phyloP scores from a whole-genome alignment of 2,888 invertebrate species.

The Theodoxus fluviatilis region DNA sequence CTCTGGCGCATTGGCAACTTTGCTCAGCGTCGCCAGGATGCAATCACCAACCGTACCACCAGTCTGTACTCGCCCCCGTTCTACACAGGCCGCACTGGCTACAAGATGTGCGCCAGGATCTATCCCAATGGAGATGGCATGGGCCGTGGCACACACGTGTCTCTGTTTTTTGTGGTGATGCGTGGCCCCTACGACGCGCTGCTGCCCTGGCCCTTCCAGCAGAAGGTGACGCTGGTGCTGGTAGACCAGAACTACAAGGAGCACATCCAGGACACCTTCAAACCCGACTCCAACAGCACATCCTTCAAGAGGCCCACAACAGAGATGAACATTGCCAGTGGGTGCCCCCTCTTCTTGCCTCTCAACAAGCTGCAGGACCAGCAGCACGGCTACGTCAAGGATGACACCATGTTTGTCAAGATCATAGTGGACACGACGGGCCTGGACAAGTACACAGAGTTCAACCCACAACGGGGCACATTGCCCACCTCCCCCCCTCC shows the following conservation, averaged over 20 bases:
- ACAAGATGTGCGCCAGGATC: slow-evolving; percentile 59
- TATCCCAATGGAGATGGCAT: slow-evolving; percentile 63
- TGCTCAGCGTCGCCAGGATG: slow-evolving; percentile 46
- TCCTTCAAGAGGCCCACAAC: slow-evolving; percentile 60
- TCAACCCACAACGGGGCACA: slow-evolving; percentile 32
- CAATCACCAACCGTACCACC: slow-evolving; percentile 48
- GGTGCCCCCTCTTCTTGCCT: slow-evolving; percentile 61
- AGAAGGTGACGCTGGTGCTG: slow-evolving; percentile 60
- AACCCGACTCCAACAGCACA: slow-evolving; percentile 60
- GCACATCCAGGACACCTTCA: slow-evolving; percentile 62
- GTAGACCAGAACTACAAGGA: slow-evolving; percentile 58
- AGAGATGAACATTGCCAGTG: slow-evolving; percentile 65
- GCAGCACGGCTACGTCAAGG: slow-evolving; percentile 48
- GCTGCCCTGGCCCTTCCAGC: slow-evolving; percentile 59
- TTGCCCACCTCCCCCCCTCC: too few relatives aligned
- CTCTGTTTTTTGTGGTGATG: slow-evolving; percentile 63
- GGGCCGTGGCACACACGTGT: slow-evolving; percentile 59
- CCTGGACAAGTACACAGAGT: slow-evolving; percentile 35
- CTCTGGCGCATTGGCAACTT: slow-evolving; percentile 61
- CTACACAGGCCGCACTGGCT: slow-evolving; percentile 57
- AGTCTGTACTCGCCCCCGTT: slow-evolving; percentile 60
- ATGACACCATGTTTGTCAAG: slow-evolving; percentile 57
- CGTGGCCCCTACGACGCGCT: slow-evolving; percentile 58
- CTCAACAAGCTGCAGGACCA: slow-evolving; percentile 43
- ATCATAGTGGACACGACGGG: slow-evolving; percentile 46